Evolutionary conservation across 2,888 invertebrate species (phyloP), one percentile per base, ranked within the genome.

Genomic region (Metalampra italica): DNA sequence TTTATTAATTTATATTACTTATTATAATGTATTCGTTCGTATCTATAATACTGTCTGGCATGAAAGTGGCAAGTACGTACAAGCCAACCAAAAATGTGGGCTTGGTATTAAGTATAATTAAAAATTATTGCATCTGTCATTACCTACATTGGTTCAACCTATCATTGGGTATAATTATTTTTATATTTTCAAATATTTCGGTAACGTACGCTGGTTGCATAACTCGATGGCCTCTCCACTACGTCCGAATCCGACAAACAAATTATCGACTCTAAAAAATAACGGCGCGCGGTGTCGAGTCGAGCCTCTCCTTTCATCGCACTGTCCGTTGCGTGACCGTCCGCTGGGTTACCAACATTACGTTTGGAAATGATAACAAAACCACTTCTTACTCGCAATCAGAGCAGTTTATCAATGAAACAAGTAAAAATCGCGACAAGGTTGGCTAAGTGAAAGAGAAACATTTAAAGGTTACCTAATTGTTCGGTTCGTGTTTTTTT

Each of bases 311-410:
- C 39, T 38, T 4, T 14, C 14, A 13, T 38, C 13, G 14, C 5
- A 14, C 30, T 22, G 40, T 8, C 41, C 15, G 41, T 44, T 50
- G 46, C 50, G 50, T 47, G 50, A 47, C 47, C 22, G 39, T 34
- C 29, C 43, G 34, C 14, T 9, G 43, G 36, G 45, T 52, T 52
- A 52, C 52, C 43, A 42, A 49, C 42, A 39, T 48, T 51, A 51
- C 45, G 55, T 52, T 54, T 50, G 43, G 52, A 52, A 51, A 55
- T 50, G 46, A 54, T 51, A 54, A 51, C 51, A 50, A 50, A 49
- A 47, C 47, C 43, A 42, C 43, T 34, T 29, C 45, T 41, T 50
- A 46, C 46, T 29, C 39, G 49, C 50, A 51, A 46, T 36, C 39
- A 37, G 32, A 9, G 47, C 52, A 50, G 52, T 52, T 45, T 41